Conservation (phyloP, 2,797 vertebrate genomes). For the Nasua narica region DNA sequence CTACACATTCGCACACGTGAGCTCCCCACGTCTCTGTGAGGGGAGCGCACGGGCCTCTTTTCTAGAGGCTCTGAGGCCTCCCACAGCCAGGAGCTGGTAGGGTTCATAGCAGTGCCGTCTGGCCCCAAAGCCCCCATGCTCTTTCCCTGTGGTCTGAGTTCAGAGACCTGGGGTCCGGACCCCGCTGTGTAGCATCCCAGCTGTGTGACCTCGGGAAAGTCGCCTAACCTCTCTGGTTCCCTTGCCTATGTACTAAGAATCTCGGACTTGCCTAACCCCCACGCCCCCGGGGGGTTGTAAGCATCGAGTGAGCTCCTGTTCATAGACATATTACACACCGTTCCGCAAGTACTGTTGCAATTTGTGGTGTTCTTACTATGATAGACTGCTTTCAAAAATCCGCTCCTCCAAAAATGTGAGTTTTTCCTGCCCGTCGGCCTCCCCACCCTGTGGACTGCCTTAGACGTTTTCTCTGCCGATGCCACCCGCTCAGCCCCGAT, state of each 20-base stretch:
- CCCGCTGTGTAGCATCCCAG: background rate
- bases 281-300: background rate
- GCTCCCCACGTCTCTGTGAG: background rate
- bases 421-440: background rate
- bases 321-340: background rate
- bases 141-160: background rate
- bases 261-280: background rate
- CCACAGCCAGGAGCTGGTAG: background rate
- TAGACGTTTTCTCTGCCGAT: background rate
- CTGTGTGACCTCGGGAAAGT: background rate
- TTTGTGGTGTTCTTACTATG: background rate
- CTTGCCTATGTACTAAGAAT: background rate
- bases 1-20: fast-evolving
- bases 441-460: background rate
- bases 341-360: no score
- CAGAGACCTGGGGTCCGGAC: background rate
- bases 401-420: background rate
- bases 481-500: background rate
- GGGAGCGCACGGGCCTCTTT: no score
- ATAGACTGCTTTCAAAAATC: background rate
- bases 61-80: background rate
- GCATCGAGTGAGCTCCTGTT: background rate
- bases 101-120: fast-evolving
- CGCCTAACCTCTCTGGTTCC: background rate
- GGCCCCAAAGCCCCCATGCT: background rate